Percentiles rank a stretch among this genome's conserved stretches.
These are phyloP conservation scores for Ancistrus triradiatus DNA, from an alignment of 2,113 vertebrate genomes.

Conservation along the genomic window DNA sequence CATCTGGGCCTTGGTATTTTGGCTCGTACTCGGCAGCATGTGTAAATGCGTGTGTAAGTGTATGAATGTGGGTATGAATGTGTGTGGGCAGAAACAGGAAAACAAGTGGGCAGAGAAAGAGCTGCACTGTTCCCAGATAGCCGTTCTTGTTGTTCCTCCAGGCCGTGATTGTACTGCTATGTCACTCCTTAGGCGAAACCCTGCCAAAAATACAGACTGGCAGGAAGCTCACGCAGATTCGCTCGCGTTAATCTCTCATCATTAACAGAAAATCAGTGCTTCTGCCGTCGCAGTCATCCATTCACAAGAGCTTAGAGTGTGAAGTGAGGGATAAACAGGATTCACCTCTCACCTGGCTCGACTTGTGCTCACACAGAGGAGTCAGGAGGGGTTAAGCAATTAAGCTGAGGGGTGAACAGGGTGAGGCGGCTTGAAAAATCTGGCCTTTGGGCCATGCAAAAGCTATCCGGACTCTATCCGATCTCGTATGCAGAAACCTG, in stretches of 20 bases:
- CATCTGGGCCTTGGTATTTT: conserved; percentile 36
- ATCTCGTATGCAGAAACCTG: too few relatives aligned
- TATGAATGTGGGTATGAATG: conserved; percentile 25
- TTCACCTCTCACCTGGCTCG: conserved; percentile 17
- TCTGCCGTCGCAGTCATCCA: conserved; percentile 9
- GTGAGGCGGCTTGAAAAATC: background rate
- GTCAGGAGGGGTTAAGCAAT: conserved; percentile 19
- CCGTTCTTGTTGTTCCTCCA: conserved; percentile 1
- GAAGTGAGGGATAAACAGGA: background rate
- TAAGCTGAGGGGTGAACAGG: background rate
- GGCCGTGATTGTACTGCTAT: conserved; percentile 25
- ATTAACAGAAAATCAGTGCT: conserved; percentile 28
- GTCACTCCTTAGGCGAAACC: conserved; percentile 14
- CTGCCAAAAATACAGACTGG: conserved; percentile 32
- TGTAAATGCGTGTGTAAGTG: conserved; percentile 22
- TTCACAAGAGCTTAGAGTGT: conserved; percentile 15
- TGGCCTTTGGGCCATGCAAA: too few relatives aligned
- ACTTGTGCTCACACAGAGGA: conserved; percentile 3
- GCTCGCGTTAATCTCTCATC: conserved; percentile 30
- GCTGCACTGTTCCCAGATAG: conserved; percentile 31
- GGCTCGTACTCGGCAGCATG: conserved; percentile 27
- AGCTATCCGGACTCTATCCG: too few relatives aligned
- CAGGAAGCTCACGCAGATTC: conserved; percentile 23
- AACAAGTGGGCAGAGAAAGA: conserved; percentile 38
- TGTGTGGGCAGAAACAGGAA: conserved; percentile 40